Base-by-base conservation (phyloP, 2,888 invertebrate genomes). In the Hofmannophila pseudospretella region DNA sequence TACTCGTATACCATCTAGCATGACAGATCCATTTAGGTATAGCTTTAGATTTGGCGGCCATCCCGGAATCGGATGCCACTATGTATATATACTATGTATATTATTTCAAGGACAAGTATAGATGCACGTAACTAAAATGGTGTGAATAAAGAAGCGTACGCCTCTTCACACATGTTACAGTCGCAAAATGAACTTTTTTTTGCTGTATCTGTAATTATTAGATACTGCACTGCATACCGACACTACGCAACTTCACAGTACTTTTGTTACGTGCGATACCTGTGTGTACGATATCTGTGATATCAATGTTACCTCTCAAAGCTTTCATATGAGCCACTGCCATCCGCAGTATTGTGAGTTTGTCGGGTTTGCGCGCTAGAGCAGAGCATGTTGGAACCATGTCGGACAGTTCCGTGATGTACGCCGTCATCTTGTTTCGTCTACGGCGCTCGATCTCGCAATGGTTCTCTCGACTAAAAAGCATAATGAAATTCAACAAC, bases 341-440 rank as follows among this genome's bases (percentile, higher is more conserved):
- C 99, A 99, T 99, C 66, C 99, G 92, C 45, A 99, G 91, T 75
- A 99, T 99, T 59, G 99, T 99, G 48, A 99, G 91, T 85, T 99
- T 99, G 89, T 99, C 99, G 34, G 99, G 99, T 81, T 99, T 99
- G 54, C 99, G 91, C 38, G 99, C 99, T 54, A 99, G 90, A 32
- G 98, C 97, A 68, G 96, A 97, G 88, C 98, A 98, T 63, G 99
- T 98, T 66, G 99, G 99, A 69, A 99, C 98, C 99, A 99, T 99
- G 88, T 99, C 99, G 54, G 98, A 98, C 61, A 99, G 90, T 89
- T 99, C 99, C 69, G 98, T 98, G 81, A 99, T 99, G 88, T 99
- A 99, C 55, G 98, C 97, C 60, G 99, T 98, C 99, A 99, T 99
- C 93, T 99, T 99, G 90, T 99, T 99, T 59, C 99, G 92, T 59